These are phyloP conservation scores for Neoscelio sp. DNA, from an alignment of 2,888 invertebrate genomes.

Conservation along the genomic window DNA sequence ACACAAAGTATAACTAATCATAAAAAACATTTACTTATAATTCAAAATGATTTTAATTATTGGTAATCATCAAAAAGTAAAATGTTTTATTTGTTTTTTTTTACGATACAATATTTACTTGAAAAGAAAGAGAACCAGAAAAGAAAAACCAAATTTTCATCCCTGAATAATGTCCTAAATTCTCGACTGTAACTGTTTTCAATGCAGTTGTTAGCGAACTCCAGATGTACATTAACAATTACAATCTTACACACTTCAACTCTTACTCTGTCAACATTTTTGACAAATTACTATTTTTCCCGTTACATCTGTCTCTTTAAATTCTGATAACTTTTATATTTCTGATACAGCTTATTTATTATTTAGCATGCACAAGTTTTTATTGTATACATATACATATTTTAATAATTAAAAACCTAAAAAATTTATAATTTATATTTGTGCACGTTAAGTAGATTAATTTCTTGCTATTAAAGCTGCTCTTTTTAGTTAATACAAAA, in stretches of 20 bases:
- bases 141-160: too few relatives aligned
- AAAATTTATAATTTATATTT: constrained; percentile 53
- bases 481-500: not conserved
- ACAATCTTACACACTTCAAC: constrained; percentile 47
- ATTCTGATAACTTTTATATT: constrained; percentile 73
- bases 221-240: constrained; percentile 34
- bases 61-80: too few relatives aligned
- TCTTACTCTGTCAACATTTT: constrained; percentile 73
- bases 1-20: too few relatives aligned
- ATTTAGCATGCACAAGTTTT: constrained; percentile 51
- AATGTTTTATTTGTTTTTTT: too few relatives aligned
- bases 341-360: constrained; percentile 62
- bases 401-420: constrained; percentile 55
- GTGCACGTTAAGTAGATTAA: constrained; percentile 71
- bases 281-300: constrained; percentile 76
- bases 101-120: too few relatives aligned
- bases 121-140: not conserved
- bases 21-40: too few relatives aligned
- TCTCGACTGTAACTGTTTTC: constrained; percentile 14
- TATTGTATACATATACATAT: constrained; percentile 66
- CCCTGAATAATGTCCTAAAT: not conserved
- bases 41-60: too few relatives aligned
- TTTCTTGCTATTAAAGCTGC: constrained; percentile 31
- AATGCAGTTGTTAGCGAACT: constrained; percentile 19
- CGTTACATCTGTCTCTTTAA: constrained; percentile 83